Evolutionary conservation across 2,888 invertebrate genomes (phyloP).

Genomic region (Zaprionus obscuricornis): DNA sequence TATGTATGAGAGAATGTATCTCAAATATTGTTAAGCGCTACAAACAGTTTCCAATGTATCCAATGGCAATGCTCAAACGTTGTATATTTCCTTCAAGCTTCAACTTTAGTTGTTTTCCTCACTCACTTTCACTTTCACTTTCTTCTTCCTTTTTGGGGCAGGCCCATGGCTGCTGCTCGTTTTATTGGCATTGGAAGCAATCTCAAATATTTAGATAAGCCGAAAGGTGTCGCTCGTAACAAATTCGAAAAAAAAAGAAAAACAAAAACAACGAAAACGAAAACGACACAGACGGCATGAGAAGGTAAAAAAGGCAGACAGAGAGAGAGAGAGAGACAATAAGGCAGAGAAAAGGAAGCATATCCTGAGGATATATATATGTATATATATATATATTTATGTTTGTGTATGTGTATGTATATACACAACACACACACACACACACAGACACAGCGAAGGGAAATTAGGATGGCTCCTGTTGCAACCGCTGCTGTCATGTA

Average conservation of each 20-base stretch:
- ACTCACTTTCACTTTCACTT: background rate
- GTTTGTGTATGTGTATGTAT: too few relatives aligned
- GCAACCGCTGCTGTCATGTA: slow-evolving; percentile 50
- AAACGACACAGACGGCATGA: too few relatives aligned
- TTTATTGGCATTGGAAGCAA: slow-evolving; percentile 59
- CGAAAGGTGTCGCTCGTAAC: slow-evolving; percentile 56
- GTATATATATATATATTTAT: background rate
- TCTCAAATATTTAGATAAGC: slow-evolving; percentile 64
- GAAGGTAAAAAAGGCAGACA: too few relatives aligned
- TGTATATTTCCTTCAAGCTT: slow-evolving; percentile 23
- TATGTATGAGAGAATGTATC: too few relatives aligned
- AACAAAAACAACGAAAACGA: slow-evolving; percentile 2
- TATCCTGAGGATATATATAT: background rate
- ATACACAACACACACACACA: slow-evolving; percentile 8
- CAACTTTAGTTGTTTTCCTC: slow-evolving; percentile 17
- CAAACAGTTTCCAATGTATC: slow-evolving; percentile 5
- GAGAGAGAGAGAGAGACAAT: too few relatives aligned
- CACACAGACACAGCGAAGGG: background rate
- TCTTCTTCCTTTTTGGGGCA: background rate
- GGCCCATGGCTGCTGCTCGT: slow-evolving; percentile 27
- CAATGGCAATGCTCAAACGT: background rate
- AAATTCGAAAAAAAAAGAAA: slow-evolving; percentile 2
- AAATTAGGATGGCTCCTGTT: slow-evolving; percentile 42
- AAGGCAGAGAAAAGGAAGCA: slow-evolving; percentile 4
- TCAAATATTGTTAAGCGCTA: background rate